phyloP scores from a whole-genome alignment of 2,888 invertebrate species.

The Leptopilina syphax region DNA sequence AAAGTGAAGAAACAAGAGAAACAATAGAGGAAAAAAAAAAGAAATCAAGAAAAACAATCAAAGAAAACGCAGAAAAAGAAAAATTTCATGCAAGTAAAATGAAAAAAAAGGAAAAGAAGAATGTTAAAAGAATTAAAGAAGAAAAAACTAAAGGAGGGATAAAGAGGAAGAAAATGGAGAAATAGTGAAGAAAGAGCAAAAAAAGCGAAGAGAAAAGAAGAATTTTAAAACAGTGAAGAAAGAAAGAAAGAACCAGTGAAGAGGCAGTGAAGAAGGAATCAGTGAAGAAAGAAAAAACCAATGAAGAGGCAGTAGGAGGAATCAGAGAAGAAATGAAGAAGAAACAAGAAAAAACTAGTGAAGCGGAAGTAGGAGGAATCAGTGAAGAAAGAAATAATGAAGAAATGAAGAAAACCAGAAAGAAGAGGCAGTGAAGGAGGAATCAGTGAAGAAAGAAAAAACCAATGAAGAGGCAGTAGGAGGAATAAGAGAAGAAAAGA shows the following conservation, averaged over 20 bases:
- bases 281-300: background rate
- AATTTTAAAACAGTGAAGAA: background rate
- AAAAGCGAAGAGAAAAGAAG: background rate
- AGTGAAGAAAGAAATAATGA: slow-evolving; percentile 6
- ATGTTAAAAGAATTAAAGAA: background rate
- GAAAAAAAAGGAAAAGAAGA: slow-evolving; percentile 2
- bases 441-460: background rate
- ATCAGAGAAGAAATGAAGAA: background rate
- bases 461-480: background rate
- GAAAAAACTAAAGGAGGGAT: background rate
- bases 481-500: background rate
- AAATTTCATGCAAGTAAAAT: background rate
- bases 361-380: background rate
- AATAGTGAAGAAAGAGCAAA: background rate
- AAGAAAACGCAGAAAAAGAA: slow-evolving; percentile 9
- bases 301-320: background rate
- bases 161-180: too few species aligned
- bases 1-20: background rate
- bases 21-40: background rate
- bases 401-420: background rate
- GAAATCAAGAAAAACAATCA: background rate
- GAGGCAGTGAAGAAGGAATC: background rate
- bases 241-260: background rate
- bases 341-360: background rate
- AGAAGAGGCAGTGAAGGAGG: background rate